Percentiles rank a stretch among this genome's conserved stretches.
phyloP scores from a whole-genome alignment of 2,113 vertebrate species.

The Myanophis thanlyinensis region DNA sequence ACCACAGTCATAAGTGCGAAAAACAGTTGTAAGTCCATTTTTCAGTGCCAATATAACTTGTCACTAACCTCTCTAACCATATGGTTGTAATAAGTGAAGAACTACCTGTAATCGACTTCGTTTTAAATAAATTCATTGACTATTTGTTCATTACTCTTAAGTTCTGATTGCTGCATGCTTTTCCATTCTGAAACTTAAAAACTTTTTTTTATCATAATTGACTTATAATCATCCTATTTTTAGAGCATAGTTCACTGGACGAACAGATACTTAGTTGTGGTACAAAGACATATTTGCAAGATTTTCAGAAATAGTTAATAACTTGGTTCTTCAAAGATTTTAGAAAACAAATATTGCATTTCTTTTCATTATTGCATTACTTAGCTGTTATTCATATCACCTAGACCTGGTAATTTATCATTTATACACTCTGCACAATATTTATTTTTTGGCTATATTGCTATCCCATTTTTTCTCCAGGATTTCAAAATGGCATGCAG shows the following conservation, averaged over 20 bases:
- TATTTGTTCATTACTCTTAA: neutral
- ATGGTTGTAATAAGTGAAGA: too few relatives aligned
- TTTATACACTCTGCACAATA: neutral
- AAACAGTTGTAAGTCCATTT: too few relatives aligned
- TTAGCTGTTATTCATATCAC: neutral
- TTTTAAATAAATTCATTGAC: neutral
- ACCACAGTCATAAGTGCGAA: too few relatives aligned
- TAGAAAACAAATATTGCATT: neutral
- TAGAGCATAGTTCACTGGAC: neutral
- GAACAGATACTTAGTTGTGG: neutral
- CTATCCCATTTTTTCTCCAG: neutral
- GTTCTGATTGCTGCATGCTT: neutral
- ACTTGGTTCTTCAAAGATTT: neutral
- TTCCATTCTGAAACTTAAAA: neutral
- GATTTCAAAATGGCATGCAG: neutral
- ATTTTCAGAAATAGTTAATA: neutral
- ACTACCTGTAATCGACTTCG: neutral
- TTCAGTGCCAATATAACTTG: too few relatives aligned
- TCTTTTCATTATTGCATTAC: neutral
- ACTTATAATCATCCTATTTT: neutral
- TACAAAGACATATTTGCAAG: neutral
- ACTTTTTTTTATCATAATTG: neutral
- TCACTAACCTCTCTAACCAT: too few relatives aligned
- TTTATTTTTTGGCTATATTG: neutral
- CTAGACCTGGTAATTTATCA: neutral